Percentiles rank a stretch among this genome's conserved stretches.
Conservation (phyloP, 2,888 invertebrate species). For the Trissoscelio sp. region DNA sequence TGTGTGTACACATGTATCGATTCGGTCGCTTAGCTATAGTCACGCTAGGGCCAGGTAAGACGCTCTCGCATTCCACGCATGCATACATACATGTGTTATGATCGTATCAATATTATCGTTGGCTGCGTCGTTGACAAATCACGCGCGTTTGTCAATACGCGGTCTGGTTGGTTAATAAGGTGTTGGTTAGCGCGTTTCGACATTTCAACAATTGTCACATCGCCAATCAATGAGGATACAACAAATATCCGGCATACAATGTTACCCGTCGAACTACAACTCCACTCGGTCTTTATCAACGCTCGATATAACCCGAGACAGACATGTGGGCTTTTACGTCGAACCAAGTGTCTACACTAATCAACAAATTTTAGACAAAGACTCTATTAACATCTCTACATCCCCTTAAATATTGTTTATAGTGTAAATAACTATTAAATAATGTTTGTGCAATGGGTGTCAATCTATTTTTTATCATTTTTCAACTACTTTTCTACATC, state of each 20-base stretch:
- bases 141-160: constrained; percentile 57
- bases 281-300: constrained; percentile 1
- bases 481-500: no score
- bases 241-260: constrained; percentile 24
- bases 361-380: no score
- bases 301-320: no score
- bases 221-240: constrained; percentile 14
- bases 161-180: constrained; percentile 74
- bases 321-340: no score
- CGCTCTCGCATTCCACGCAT: constrained; percentile 55
- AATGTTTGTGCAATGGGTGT: no score
- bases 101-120: constrained; percentile 36
- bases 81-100: constrained; percentile 31
- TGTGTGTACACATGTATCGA: constrained; percentile 42
- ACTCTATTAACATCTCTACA: no score
- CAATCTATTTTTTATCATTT: no score
- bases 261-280: constrained; percentile 1
- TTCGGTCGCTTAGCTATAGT: constrained; percentile 47
- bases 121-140: constrained; percentile 33
- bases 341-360: no score
- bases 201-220: constrained; percentile 26
- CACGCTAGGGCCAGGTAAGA: constrained; percentile 65
- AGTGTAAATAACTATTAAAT: not conserved
- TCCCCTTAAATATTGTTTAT: no score
- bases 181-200: constrained; percentile 72